Evolutionary conservation across 2,888 invertebrate species (phyloP).

Genomic region (Monoplex corrugatus): DNA sequence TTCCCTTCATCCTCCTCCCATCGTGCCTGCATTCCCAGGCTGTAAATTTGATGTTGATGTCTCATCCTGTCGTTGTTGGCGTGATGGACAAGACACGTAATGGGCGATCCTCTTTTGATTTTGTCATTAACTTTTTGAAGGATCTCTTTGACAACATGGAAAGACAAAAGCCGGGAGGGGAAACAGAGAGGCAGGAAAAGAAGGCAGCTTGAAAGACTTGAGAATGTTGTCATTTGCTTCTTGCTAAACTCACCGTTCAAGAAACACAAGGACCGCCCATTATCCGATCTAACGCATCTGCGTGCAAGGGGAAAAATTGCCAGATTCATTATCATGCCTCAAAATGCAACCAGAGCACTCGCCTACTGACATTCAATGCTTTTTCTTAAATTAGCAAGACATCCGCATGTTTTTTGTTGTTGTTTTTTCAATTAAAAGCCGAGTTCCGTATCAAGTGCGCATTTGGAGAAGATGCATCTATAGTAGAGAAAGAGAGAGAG

Average conservation of each 20-base stretch:
- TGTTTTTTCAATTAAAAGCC: slow-evolving; percentile 26
- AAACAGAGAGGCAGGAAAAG: neutral
- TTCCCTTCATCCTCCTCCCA: too few relatives aligned
- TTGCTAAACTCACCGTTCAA: neutral
- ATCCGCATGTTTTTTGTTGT: too few relatives aligned
- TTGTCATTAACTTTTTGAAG: neutral
- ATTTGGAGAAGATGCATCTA: neutral
- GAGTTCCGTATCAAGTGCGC: neutral
- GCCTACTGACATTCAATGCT: slow-evolving; percentile 32
- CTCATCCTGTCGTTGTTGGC: neutral
- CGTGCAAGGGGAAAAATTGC: neutral
- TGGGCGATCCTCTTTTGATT: neutral
- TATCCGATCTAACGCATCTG: slow-evolving; percentile 2
- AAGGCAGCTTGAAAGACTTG: neutral
- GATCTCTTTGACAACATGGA: neutral
- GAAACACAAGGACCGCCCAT: neutral
- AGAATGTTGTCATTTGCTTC: neutral
- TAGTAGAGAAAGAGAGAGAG: neutral
- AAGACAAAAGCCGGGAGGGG: neutral
- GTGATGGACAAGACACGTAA: neutral
- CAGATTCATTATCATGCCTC: slow-evolving; percentile 18
- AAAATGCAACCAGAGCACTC: slow-evolving; percentile 19
- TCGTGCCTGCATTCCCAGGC: neutral
- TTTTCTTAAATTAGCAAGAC: neutral
- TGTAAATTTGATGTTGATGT: neutral